Conservation (phyloP, 2,113 vertebrate species). For the Hypocryptadius cinnamomeus region DNA sequence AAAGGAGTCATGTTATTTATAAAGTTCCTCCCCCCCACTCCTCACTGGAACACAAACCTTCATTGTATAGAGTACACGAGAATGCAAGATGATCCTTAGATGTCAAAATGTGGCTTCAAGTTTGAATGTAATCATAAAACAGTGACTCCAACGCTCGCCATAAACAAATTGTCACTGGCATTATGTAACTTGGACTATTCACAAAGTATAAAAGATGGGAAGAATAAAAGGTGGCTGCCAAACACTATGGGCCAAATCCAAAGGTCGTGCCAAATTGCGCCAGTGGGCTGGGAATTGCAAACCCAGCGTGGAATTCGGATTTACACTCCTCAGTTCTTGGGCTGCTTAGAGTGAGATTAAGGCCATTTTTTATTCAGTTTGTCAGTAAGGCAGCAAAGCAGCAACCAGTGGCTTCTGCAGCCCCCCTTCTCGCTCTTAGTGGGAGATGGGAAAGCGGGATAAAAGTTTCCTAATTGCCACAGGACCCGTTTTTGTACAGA, state of each 20-base stretch:
- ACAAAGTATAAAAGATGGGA: slow-evolving; percentile 3
- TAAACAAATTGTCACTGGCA: slow-evolving; percentile 42
- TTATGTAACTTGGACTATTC: slow-evolving; percentile 57
- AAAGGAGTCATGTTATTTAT: slow-evolving; percentile 57
- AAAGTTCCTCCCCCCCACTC: slow-evolving; percentile 11
- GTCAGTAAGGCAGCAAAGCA: neutral
- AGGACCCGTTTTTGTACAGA: neutral
- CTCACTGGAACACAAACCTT: slow-evolving; percentile 38
- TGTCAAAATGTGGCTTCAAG: slow-evolving; percentile 44
- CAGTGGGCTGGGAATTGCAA: neutral
- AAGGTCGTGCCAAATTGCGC: neutral
- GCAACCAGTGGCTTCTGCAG: neutral
- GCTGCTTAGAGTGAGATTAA: neutral
- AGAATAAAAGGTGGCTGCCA: slow-evolving; percentile 45
- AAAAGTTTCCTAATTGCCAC: neutral
- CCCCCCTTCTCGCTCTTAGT: neutral
- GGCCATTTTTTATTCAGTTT: neutral
- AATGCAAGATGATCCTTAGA: slow-evolving; percentile 42
- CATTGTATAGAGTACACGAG: slow-evolving; percentile 17
- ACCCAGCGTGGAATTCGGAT: neutral
- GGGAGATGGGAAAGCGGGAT: neutral
- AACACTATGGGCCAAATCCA: neutral
- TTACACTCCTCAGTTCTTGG: neutral
- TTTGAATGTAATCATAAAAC: slow-evolving; percentile 51
- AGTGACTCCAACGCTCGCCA: slow-evolving; percentile 42